Conservation (phyloP, 2,888 invertebrate species). For the Thera britannica region DNA sequence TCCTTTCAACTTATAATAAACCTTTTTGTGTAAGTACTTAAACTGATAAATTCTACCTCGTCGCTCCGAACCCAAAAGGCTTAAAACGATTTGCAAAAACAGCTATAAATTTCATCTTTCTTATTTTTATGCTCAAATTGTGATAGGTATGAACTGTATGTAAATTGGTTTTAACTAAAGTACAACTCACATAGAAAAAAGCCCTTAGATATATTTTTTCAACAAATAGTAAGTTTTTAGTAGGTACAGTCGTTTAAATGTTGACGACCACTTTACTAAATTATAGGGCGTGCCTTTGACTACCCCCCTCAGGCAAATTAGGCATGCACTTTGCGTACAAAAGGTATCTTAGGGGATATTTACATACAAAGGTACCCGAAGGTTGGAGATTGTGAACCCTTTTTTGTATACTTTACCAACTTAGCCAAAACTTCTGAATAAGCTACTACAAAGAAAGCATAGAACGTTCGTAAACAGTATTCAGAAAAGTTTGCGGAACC, state of each 20-base stretch:
- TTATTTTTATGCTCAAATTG: neutral
- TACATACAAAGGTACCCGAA: no score
- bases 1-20: neutral
- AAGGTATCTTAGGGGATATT: no score
- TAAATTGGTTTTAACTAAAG: neutral
- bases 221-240: no score
- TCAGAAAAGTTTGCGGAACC: constrained; percentile 39
- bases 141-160: neutral
- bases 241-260: no score
- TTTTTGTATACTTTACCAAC: constrained; percentile 1
- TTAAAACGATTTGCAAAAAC: neutral
- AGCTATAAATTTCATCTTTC: neutral
- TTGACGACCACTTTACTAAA: no score
- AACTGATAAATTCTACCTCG: neutral
- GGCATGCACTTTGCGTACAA: no score
- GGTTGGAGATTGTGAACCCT: no score
- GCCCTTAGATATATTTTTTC: no score
- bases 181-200: neutral
- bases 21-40: constrained; percentile 1
- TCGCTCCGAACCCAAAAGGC: neutral
- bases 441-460: constrained; percentile 28
- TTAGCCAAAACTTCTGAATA: constrained; percentile 16
- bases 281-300: no score
- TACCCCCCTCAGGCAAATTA: no score
- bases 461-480: constrained; percentile 25